Conservation (phyloP, 1,140 invertebrate genomes). For the Acromyrmex echinatior region DNA sequence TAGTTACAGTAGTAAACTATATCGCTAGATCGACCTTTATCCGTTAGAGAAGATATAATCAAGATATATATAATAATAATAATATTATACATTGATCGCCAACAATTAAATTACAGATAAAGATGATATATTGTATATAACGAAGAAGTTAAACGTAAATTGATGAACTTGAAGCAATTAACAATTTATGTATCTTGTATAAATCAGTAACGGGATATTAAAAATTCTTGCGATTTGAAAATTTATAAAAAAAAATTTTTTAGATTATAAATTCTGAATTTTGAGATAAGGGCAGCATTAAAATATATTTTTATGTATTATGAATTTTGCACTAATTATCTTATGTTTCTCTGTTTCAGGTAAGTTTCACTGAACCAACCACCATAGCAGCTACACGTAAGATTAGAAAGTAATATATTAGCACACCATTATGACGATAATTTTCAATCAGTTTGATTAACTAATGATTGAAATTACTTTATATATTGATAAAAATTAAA, state of each 20-base stretch:
- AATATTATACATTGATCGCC: slow-evolving; percentile 7
- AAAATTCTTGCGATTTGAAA: neutral
- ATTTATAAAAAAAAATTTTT: neutral
- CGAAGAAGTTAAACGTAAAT: slow-evolving; percentile 11
- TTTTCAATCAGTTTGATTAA: neutral
- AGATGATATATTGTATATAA: no score
- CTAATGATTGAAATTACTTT: neutral
- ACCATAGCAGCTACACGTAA: slow-evolving; percentile 5
- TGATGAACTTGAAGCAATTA: neutral
- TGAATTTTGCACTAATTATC: slow-evolving; percentile 28
- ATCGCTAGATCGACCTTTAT: slow-evolving; percentile 14
- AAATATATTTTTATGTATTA: neutral
- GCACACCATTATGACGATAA: neutral
- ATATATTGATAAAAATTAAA: neutral
- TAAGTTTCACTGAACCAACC: slow-evolving; percentile 48
- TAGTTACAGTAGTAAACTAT: slow-evolving; percentile 12
- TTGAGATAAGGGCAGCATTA: neutral
- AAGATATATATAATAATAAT: neutral
- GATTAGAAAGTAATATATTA: neutral
- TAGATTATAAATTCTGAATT: neutral
- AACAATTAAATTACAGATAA: slow-evolving; percentile 18
- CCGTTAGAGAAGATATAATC: neutral
- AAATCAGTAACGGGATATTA: slow-evolving; percentile 2
- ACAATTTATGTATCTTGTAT: slow-evolving; percentile 13
- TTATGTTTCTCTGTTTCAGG: slow-evolving; percentile 67